Conservation (phyloP, 2,888 invertebrate species). For the Ichneumon xanthorius region DNA sequence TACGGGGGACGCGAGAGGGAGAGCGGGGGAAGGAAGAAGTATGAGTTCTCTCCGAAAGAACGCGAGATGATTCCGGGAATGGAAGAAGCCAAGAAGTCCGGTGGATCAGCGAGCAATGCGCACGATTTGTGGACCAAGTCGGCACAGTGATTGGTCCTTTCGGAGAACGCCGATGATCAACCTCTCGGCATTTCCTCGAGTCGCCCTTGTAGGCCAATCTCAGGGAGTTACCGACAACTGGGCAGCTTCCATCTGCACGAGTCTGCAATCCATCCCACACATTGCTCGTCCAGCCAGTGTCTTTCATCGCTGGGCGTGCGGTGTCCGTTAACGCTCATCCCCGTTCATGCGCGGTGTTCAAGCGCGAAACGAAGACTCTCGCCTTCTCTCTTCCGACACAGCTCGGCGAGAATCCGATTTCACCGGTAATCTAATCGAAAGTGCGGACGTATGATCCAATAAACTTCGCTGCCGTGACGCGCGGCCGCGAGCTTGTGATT, state of each 20-base stretch:
- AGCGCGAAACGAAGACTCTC: background rate
- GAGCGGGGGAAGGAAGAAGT: background rate
- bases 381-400: background rate
- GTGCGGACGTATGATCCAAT: constrained; percentile 76
- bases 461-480: constrained; percentile 72
- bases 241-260: background rate
- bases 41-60: constrained; percentile 29
- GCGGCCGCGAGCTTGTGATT: constrained; percentile 65
- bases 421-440: constrained; percentile 77
- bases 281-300: background rate
- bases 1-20: background rate
- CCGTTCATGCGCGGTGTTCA: constrained; percentile 10
- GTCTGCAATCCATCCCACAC: background rate
- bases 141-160: constrained; percentile 44
- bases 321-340: constrained; percentile 9
- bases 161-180: constrained; percentile 2
- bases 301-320: background rate
- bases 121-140: constrained; percentile 14
- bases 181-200: background rate
- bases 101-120: constrained; percentile 39
- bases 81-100: constrained; percentile 29
- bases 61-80: constrained; percentile 49
- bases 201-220: background rate
- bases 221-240: background rate
- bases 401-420: constrained; percentile 72